These are phyloP conservation scores for Umimayanthus kanabou DNA, from an alignment of 92 coral and sea anemone genomes.

Conservation along the genomic window DNA sequence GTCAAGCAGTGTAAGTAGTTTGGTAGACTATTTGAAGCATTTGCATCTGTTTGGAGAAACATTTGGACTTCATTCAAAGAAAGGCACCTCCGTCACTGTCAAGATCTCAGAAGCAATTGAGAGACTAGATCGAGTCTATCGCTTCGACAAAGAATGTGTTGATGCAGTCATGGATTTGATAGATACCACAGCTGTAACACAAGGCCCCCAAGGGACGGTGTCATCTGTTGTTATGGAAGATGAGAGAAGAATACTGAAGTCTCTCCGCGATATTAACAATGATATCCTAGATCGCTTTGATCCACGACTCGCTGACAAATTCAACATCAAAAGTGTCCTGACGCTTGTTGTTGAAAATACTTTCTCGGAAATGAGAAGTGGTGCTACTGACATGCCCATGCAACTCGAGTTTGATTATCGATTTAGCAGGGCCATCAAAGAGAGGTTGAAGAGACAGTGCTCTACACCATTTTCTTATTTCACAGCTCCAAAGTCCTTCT, in stretches of 20 bases:
- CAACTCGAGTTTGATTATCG: not conserved
- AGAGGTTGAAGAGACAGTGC: not conserved
- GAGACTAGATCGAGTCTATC: slow-evolving; percentile 39
- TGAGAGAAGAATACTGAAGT: slow-evolving; percentile 44
- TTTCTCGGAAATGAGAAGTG: too few species aligned
- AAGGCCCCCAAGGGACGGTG: slow-evolving; percentile 62
- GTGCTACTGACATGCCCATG: not conserved
- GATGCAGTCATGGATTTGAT: slow-evolving; percentile 44
- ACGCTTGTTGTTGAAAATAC: too few species aligned
- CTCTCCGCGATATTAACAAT: slow-evolving; percentile 35
- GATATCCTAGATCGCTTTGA: slow-evolving; percentile 39
- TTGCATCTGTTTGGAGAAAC: slow-evolving; percentile 56
- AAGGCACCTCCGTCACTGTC: not conserved
- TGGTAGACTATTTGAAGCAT: slow-evolving; percentile 29
- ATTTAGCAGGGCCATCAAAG: not conserved
- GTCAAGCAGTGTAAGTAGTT: slow-evolving; percentile 50
- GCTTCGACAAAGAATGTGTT: slow-evolving; percentile 48
- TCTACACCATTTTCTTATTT: not conserved
- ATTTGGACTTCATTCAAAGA: slow-evolving; percentile 49
- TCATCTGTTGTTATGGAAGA: slow-evolving; percentile 55
- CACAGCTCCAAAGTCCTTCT: not conserved
- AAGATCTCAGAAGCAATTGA: slow-evolving; percentile 44
- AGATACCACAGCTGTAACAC: slow-evolving; percentile 45
- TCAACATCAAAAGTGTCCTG: too few species aligned
- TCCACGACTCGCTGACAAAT: not conserved